Evolutionary conservation across 1,140 invertebrate species (phyloP).

Genomic region (Mizuhopecten yessoensis): DNA sequence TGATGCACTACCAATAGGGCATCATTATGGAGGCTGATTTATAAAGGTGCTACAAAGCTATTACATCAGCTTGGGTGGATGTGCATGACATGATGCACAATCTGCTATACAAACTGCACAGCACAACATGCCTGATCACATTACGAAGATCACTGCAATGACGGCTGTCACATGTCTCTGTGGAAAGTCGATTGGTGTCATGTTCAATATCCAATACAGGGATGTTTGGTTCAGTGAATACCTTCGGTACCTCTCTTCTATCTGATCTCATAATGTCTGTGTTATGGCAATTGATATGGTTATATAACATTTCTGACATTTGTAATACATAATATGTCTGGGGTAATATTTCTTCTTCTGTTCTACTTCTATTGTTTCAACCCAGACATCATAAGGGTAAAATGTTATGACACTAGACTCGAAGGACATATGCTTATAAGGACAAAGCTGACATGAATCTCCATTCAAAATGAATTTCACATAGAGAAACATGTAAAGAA

Average conservation of each 20-base stretch:
- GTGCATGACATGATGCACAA: conserved; percentile 18
- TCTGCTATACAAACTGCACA: background rate
- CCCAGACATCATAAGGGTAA: background rate
- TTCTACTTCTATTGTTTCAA: background rate
- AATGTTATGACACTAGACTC: background rate
- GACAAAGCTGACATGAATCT: background rate
- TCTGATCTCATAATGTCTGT: no score
- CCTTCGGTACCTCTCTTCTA: background rate
- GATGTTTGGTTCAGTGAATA: background rate
- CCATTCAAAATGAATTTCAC: background rate
- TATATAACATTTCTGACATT: background rate
- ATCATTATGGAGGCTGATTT: background rate
- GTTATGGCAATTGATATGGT: no score
- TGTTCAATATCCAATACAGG: background rate
- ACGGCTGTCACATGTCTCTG: background rate
- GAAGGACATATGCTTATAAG: background rate
- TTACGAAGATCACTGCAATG: background rate
- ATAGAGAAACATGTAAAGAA: background rate
- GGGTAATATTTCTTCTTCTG: background rate
- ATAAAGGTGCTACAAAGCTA: background rate
- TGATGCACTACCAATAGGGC: background rate
- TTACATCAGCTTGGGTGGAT: background rate
- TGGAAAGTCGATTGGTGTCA: background rate
- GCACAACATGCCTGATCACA: background rate
- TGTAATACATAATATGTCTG: background rate